Evolutionary conservation across 2,888 invertebrate species (phyloP), one percentile per base, ranked within the genome.

Genomic region (Salpingus planirostris): DNA sequence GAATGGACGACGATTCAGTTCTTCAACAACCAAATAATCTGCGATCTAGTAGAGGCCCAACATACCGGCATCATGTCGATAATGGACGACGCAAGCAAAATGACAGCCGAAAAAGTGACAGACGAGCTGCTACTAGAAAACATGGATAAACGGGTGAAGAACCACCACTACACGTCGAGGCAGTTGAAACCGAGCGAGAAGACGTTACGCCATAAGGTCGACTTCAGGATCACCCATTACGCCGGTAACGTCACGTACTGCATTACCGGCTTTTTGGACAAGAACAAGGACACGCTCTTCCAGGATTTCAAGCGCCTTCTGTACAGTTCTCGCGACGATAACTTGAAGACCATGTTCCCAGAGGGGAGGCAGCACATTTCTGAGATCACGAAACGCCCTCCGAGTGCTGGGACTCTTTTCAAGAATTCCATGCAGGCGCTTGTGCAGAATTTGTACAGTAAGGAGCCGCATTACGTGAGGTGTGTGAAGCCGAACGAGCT

Each of bases 401-500:
- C 83, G 13, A 97, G 96, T 0, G 95, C 96, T 2, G 96, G 93
- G 13, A 86, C 88, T 0, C 68, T 92, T 31, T 97, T 97, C 74
- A 91, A 93, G 64, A 87, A 80, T 60, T 96, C 95, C 1, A 97
- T 97, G 89, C 67, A 84, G 13, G 80, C 88, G 24, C 71, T 97
- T 34, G 92, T 93, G 21, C 71, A 81, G 31, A 95, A 91, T 23
- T 69, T 97, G 46, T 78, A 82, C 24, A 84, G 79, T 62, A 97
- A 95, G 69, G 92, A 92, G 60, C 95, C 95, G 0, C 92, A 90
- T 69, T 97, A 97, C 68, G 89, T 97, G 43, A 80, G 97, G 36
- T 97, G 97, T 64, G 83, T 97, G 55, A 97, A 97, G 57, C 97
- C 97, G 13, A 97, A 96, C 66, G 91, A 95, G 52, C 74, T 86